These are phyloP conservation scores for Gila robusta DNA, from an alignment of 2,797 vertebrate genomes.

Conservation along the genomic window DNA sequence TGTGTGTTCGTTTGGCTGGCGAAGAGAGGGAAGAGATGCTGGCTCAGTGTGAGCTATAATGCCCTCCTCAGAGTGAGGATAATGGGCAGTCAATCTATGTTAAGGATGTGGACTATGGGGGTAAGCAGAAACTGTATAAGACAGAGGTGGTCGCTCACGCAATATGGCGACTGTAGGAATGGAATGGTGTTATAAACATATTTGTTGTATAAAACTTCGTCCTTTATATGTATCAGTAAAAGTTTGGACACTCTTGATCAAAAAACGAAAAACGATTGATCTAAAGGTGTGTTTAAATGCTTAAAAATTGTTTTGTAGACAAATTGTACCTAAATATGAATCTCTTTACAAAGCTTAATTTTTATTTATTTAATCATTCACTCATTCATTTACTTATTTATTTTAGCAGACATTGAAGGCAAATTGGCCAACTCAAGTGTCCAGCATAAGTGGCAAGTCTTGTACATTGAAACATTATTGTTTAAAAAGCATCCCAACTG, in stretches of 20 bases:
- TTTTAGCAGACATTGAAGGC: background rate
- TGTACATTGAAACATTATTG: background rate
- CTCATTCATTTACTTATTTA: background rate
- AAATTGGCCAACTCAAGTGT: background rate
- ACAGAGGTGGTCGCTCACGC: background rate
- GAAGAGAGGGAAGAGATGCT: background rate
- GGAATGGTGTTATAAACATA: background rate
- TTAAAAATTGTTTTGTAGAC: background rate
- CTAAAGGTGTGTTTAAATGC: background rate
- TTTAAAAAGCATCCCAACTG: background rate
- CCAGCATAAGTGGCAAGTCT: background rate
- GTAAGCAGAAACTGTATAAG: background rate
- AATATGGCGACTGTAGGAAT: background rate
- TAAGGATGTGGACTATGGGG: conserved; percentile 8
- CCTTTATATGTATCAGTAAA: background rate
- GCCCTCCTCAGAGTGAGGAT: background rate
- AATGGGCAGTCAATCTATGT: conserved; percentile 22
- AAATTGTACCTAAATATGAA: background rate
- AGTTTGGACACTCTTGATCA: background rate
- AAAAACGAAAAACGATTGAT: background rate
- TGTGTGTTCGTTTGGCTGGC: conserved; percentile 17
- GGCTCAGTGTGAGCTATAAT: conserved; percentile 20
- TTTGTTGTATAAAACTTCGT: background rate
- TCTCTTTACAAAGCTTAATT: background rate
- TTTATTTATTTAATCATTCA: background rate